Evolutionary conservation across 2,797 vertebrate species (phyloP).

Genomic region (Anguilla obscura): DNA sequence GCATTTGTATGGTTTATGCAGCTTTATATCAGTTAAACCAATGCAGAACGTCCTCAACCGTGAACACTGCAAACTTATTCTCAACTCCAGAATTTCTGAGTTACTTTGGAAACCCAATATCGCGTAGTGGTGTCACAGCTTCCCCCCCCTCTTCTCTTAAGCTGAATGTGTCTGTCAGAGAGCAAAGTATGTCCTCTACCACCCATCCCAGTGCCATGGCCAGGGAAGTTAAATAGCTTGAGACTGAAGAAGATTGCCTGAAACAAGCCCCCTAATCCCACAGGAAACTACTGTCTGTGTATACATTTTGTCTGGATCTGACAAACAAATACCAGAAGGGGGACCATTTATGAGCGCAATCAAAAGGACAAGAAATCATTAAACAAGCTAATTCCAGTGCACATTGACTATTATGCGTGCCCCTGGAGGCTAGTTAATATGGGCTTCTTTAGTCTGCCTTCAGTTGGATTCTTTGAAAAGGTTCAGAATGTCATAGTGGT

Average conservation of each 20-base stretch:
- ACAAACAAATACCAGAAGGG: slow-evolving; percentile 46
- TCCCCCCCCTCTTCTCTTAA: not conserved
- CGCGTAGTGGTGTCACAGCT: not conserved
- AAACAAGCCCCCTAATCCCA: slow-evolving; percentile 41
- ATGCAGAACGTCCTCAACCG: not conserved
- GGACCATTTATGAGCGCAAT: slow-evolving; percentile 48
- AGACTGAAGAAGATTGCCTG: slow-evolving; percentile 14
- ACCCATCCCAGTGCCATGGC: not conserved
- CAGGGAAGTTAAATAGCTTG: not conserved
- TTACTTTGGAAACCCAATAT: slow-evolving; percentile 2
- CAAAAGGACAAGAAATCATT: slow-evolving; percentile 43
- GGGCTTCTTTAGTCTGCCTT: not conserved
- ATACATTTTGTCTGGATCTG: slow-evolving; percentile 46
- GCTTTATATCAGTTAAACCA: not conserved
- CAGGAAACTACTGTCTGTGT: slow-evolving; percentile 49
- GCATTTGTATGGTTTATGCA: not conserved
- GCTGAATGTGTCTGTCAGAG: not conserved
- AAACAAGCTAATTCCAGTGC: slow-evolving; percentile 30
- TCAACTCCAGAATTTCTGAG: not conserved
- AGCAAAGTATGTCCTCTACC: not conserved
- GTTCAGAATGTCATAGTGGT: not conserved
- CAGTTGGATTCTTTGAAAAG: not conserved
- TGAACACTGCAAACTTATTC: not conserved
- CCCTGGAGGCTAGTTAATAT: slow-evolving; percentile 7
- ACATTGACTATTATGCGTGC: slow-evolving; percentile 17